These are phyloP conservation scores for Troides aeacus DNA, from an alignment of 2,888 invertebrate species.

Conservation along the genomic window DNA sequence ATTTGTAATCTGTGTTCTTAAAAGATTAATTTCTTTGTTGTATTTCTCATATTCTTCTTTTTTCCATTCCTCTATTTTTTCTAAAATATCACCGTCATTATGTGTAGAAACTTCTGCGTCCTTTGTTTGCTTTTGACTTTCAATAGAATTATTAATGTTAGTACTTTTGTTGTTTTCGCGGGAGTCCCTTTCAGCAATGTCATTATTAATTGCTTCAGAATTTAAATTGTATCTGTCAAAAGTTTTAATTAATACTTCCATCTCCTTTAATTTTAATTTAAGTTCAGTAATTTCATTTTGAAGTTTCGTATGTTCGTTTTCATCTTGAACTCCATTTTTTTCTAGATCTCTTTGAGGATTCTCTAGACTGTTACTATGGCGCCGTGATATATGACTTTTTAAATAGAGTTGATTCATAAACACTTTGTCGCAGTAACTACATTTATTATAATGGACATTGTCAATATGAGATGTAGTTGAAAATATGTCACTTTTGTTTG, in stretches of 20 bases:
- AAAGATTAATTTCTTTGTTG: conserved; percentile 70
- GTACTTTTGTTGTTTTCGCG: background rate
- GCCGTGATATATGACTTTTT: conserved; percentile 81
- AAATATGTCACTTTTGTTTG: conserved; percentile 61
- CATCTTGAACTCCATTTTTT: conserved; percentile 35
- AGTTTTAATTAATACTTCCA: conserved; percentile 53
- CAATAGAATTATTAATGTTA: conserved; percentile 13
- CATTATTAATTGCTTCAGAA: conserved; percentile 24
- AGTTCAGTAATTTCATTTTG: conserved; percentile 66
- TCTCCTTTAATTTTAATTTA: conserved; percentile 73
- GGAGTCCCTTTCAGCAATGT: background rate
- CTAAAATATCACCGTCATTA: conserved; percentile 54
- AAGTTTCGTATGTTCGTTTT: conserved; percentile 81
- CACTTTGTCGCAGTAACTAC: conserved; percentile 83
- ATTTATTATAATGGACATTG: conserved; percentile 76
- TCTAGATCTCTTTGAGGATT: conserved; percentile 54
- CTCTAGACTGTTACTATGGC: conserved; percentile 71
- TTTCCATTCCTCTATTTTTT: conserved; percentile 76
- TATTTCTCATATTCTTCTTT: conserved; percentile 77
- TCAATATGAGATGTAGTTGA: conserved; percentile 51
- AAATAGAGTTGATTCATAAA: conserved; percentile 83
- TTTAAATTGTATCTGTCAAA: conserved; percentile 37
- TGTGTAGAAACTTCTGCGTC: conserved; percentile 61
- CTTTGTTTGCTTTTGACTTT: conserved; percentile 46
- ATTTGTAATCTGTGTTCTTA: conserved; percentile 65